Evolutionary conservation across 2,113 vertebrate species (phyloP).

Genomic region (Centropus bengalensis): DNA sequence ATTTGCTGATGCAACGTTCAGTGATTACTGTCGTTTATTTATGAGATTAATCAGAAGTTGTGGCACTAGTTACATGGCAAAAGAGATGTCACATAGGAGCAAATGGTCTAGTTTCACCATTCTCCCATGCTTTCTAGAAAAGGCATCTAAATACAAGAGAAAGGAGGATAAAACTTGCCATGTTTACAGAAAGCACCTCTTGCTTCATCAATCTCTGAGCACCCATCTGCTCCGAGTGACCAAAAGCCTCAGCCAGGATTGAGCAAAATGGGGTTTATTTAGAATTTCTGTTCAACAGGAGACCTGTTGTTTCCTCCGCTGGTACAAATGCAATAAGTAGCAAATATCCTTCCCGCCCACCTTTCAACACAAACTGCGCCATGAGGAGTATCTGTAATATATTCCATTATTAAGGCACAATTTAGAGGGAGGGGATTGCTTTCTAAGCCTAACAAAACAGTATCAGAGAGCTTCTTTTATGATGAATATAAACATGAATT

Average conservation of each 20-base stretch:
- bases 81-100: not conserved
- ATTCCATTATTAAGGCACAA: not conserved
- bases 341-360: not conserved
- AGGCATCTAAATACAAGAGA: not conserved
- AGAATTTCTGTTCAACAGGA: not conserved
- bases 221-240: not conserved
- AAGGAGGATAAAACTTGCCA: not conserved
- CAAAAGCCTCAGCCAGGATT: not conserved
- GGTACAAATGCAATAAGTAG: not conserved
- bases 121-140: not conserved
- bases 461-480: not conserved
- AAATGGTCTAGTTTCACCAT: not conserved
- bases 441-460: not conserved
- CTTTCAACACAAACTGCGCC: accelerated
- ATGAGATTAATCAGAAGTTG: not conserved
- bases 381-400: not conserved
- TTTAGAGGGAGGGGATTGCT: not conserved
- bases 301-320: not conserved
- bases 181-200: not conserved
- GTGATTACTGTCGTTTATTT: not conserved
- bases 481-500: not conserved
- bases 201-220: accelerated
- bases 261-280: not conserved
- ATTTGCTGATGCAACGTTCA: not conserved
- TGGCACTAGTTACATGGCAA: not conserved